Evolutionary conservation across 2,888 invertebrate species (phyloP).

Genomic region (Apamea monoglypha): DNA sequence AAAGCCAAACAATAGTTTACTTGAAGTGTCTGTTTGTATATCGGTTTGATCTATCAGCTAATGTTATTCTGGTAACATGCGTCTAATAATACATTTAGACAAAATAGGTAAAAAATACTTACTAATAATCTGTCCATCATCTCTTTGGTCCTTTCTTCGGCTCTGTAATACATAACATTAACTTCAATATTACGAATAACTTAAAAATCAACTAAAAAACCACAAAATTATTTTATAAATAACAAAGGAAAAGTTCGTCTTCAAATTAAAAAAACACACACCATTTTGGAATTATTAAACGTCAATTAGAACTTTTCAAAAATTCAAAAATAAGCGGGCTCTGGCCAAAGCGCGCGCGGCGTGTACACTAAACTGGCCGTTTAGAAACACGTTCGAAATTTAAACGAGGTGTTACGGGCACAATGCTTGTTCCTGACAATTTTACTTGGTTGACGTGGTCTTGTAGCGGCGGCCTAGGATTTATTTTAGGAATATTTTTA

Average conservation of each 20-base stretch:
- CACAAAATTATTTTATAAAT: neutral
- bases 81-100: neutral
- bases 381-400: constrained; percentile 78
- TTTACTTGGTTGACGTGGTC: constrained; percentile 64
- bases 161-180: constrained; percentile 75
- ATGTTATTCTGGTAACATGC: neutral
- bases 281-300: constrained; percentile 78
- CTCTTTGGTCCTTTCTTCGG: constrained; percentile 78
- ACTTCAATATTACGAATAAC: constrained; percentile 36
- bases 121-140: constrained; percentile 89
- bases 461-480: constrained; percentile 67
- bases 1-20: neutral
- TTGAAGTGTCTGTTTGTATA: neutral
- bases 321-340: constrained; percentile 67
- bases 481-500: constrained; percentile 49
- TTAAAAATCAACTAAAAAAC: constrained; percentile 30
- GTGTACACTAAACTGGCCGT: constrained; percentile 79
- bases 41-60: neutral
- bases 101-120: constrained; percentile 71
- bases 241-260: neutral
- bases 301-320: constrained; percentile 51
- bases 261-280: constrained; percentile 69
- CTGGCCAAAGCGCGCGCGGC: constrained; percentile 77
- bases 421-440: constrained; percentile 56
- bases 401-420: constrained; percentile 71